A percentile compares a stretch with the other conserved stretches of the same genome.
Conservation (phyloP, 2,888 invertebrate species). For the Phengaris arion region DNA sequence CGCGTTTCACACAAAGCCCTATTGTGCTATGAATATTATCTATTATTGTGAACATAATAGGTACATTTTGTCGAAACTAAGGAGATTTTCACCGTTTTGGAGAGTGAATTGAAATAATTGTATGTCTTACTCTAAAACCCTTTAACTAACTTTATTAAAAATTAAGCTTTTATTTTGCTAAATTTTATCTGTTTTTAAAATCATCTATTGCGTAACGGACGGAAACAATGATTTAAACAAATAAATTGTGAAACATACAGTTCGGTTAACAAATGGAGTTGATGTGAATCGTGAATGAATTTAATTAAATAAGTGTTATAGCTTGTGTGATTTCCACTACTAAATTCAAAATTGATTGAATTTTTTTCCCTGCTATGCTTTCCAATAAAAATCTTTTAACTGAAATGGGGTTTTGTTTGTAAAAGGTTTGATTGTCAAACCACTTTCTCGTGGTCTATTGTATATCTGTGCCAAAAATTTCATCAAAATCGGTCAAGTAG, state of each 20-base stretch:
- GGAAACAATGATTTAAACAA: not conserved
- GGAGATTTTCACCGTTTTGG: not conserved
- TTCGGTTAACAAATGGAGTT: not conserved
- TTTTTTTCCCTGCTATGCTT: not conserved
- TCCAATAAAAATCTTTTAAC: too few species aligned
- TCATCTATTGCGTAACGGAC: not conserved
- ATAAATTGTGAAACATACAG: not conserved
- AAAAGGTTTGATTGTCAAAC: too few species aligned
- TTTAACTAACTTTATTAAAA: too few species aligned
- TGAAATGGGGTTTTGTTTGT: too few species aligned
- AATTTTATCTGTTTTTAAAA: too few species aligned
- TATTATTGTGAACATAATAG: not conserved
- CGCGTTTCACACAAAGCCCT: not conserved
- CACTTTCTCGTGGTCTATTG: too few species aligned
- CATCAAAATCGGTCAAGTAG: too few species aligned
- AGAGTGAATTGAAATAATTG: not conserved
- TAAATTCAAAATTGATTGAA: not conserved
- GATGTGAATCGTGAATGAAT: not conserved
- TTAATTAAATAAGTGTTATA: not conserved
- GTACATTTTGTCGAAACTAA: not conserved
- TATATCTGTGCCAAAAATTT: too few species aligned
- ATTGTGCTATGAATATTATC: not conserved
- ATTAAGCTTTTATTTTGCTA: too few species aligned
- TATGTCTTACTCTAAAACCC: too few species aligned
- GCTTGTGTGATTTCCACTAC: not conserved